Evolutionary conservation across 2,888 invertebrate species (phyloP), one percentile per base, ranked within the genome.

Genomic region (Agrochola lychnidis): DNA sequence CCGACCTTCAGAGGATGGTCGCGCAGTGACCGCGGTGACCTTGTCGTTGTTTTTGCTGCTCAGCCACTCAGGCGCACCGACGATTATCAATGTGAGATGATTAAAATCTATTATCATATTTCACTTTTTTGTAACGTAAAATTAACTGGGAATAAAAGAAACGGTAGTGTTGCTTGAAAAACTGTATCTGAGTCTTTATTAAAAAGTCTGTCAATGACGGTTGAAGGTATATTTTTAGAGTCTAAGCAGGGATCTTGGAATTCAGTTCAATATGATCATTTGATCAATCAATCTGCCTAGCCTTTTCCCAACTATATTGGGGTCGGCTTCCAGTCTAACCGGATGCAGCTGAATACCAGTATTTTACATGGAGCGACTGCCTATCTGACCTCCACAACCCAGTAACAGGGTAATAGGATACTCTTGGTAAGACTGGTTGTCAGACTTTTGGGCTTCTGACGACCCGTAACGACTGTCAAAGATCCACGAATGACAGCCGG

Each of bases 11-110:
- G 56, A 83, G 74, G 86, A 90, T 86, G 88, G 87, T 82, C 85
- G 81, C 66, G 56, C 16, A 78, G 80, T 88, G 91, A 91, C 90
- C 92, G 84, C 89, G 78, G 57, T 83, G 89, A 89, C 93, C 93
- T 93, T 92, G 92, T 83, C 80, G 76, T 76, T 79, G 90, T 94
- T 94, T 93, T 94, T 93, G 92, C 90, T 78, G 73, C 79, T 85
- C 79, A 80, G 73, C 90, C 90, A 91, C 85, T 92, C 92, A 91
- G 88, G 91, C 92, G 88, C 83, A 86, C 81, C 75, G 73, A 79
- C 80, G 85, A 81, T 84, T 78, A 84, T 82, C 83, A 73, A 76
- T 72, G 82, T 70, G 66, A 67, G 62, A 70, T 77, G 42, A 68
- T 71, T 73, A 57, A 69, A 78, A 71, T 79, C 30, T 68, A 51